Evolutionary conservation across 2,113 vertebrate genomes (phyloP).

Genomic region (Eurypyga helias): DNA sequence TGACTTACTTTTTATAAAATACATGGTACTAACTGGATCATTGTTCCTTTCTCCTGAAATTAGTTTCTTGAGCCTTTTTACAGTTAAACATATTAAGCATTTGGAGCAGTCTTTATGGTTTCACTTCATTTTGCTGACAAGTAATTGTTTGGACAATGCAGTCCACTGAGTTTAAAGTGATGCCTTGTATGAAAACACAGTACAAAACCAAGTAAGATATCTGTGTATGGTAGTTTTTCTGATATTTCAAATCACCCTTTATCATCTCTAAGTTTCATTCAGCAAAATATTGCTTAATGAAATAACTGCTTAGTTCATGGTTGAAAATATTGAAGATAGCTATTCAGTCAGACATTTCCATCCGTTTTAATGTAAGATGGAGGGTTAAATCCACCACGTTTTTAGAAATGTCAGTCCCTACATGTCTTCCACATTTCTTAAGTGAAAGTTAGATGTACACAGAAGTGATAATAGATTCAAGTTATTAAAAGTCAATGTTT

Average conservation of each 20-base stretch:
- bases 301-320: neutral
- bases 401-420: neutral
- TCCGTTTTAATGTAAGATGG: neutral
- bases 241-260: neutral
- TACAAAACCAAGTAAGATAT: neutral
- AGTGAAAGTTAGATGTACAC: neutral
- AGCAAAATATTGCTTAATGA: neutral
- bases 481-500: neutral
- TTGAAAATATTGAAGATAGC: neutral
- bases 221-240: neutral
- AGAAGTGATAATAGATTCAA: neutral
- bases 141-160: neutral
- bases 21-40: neutral
- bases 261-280: neutral
- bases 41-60: neutral
- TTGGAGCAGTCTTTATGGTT: neutral
- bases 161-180: neutral
- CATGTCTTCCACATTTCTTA: neutral
- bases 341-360: neutral
- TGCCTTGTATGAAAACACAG: neutral
- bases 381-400: neutral
- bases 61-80: neutral
- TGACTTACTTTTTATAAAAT: neutral
- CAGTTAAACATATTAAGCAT: neutral
- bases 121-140: neutral